Base-by-base conservation (phyloP, 1,140 invertebrate species). In the Drosophila novamexicana region DNA sequence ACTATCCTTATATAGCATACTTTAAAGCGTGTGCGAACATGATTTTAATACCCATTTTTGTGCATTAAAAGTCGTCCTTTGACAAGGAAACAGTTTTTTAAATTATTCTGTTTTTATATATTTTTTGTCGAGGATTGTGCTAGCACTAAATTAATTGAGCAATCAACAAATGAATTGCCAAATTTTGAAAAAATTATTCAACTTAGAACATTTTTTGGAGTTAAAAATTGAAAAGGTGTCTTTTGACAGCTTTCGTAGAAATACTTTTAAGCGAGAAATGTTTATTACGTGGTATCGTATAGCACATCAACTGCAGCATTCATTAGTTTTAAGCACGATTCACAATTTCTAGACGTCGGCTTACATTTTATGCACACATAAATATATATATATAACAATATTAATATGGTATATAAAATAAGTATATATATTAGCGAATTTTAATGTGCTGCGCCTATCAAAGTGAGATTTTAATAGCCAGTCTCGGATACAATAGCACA, bases 1-100 rank as follows among this genome's bases (percentile, higher is more conserved):
- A 14, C 7, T 22, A 29, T 37, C 12, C 44, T 57, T 67, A 12
- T 40, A 14, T 58, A 42, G 65, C 58, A 69, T 69, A 69, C 66
- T 69, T 69, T 62, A 42, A 14, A 39, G 65, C 56, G 32, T 34
- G 12, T 9, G 7, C 9, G 12, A 47, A 47, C 10, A 18, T 22
- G 44, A 4, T 29, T 29, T 29, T 29, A 29, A 29, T 0, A 29
- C 4, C 3, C 0, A 3, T 29, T 29, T 29, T 29, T 29, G 22
- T 29, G 22, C 3, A 0, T 0, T 4, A 29, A 29, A 29, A 29
- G 22, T 4, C 5, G 22, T 29, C 22, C 5, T 29, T 29, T 29
- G 4, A 29, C 22, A 29, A 5, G 3, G 22, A 29, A 29, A 29
- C 2, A 4, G 22, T 29, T 5, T 29, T 29, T 29, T 4, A 22